A percentile compares a stretch with the other conserved stretches of the same genome.
Conservation (phyloP, 1,140 invertebrate genomes). For the Carcinoscorpius rotundicauda region DNA sequence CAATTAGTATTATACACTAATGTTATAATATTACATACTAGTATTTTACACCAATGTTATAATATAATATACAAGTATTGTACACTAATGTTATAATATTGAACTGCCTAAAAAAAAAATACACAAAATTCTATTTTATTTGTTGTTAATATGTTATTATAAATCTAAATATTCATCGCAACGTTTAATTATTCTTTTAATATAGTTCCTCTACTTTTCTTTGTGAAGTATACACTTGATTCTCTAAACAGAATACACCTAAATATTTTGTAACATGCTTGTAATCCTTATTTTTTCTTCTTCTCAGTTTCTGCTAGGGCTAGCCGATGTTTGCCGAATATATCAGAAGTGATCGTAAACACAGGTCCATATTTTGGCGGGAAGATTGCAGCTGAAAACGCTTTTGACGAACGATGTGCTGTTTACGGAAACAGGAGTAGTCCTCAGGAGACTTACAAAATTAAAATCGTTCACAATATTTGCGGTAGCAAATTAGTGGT, state of each 20-base stretch:
- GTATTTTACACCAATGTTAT: too few species aligned
- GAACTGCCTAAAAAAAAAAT: too few species aligned
- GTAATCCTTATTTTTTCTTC: constrained; percentile 14
- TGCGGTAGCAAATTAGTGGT: constrained; percentile 60
- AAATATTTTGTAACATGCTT: not conserved
- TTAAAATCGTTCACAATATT: constrained; percentile 55
- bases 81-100: too few species aligned
- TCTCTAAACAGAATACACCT: constrained; percentile 1
- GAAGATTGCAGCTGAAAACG: constrained; percentile 51
- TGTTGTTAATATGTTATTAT: too few species aligned
- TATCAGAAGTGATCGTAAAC: constrained; percentile 61
- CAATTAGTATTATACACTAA: too few species aligned
- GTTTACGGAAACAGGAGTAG: constrained; percentile 39
- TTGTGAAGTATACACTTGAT: not conserved
- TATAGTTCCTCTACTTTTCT: too few species aligned
- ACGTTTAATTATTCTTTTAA: too few species aligned
- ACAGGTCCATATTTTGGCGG: constrained; percentile 63
- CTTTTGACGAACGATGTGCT: constrained; percentile 27
- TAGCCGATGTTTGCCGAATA: constrained; percentile 56
- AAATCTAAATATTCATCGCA: too few species aligned
- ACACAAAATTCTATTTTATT: too few species aligned
- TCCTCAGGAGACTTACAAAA: constrained; percentile 50
- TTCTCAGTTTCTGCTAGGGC: constrained; percentile 56
- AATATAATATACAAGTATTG: too few species aligned
- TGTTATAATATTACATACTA: too few species aligned